Base-by-base conservation (phyloP, 2,888 invertebrate species). In the Eremobia ochroleuca region DNA sequence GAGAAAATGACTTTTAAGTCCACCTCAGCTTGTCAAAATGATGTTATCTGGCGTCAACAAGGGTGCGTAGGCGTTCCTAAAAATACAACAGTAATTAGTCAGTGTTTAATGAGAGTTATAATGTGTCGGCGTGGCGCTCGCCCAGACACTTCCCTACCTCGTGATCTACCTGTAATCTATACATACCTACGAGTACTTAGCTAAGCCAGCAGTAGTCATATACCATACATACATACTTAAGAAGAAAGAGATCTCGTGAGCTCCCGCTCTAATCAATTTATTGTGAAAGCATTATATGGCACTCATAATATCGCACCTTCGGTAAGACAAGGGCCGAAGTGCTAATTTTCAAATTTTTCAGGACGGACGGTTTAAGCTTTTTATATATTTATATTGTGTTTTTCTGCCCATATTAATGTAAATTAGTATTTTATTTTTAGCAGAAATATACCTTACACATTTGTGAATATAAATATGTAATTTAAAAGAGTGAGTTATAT, bases 61-160 rank as follows among this genome's bases (percentile, higher is more conserved):
- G 81, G 59, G 52, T 40, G 83, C 65, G 88, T 88, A 73, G 87
- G 85, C 71, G 81, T 64, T 59, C 69, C 78, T 85, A 69, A 82
- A 90, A 88, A 85, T 85, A 82, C 61, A 76, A 62, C 9, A 70
- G 67, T 80, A 87, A 88, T 89, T 88, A 88, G 81, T 86, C 80
- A 82, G 82, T 67, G 40, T 65, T 65, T 79, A 79, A 58, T 79
- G 65, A 72, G 70, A 84, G 65, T 69, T 69, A 28, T 40, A 43
- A 49, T 64, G 61, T 49, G 43, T 37, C 28, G n/a, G 37, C 46
- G 37, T 43, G 70, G 70, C 75, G 83, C 83, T 67, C 68, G 52
- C 34, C 18, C 55, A 28, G 64, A 34, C 68, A 77, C 68, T 71
- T 62, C n/a, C 46, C 15, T 46, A 25, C 21, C 52, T 46, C 59